These are phyloP conservation scores for Lepus americanus DNA, from an alignment of 2,113 vertebrate genomes.

Conservation along the genomic window DNA sequence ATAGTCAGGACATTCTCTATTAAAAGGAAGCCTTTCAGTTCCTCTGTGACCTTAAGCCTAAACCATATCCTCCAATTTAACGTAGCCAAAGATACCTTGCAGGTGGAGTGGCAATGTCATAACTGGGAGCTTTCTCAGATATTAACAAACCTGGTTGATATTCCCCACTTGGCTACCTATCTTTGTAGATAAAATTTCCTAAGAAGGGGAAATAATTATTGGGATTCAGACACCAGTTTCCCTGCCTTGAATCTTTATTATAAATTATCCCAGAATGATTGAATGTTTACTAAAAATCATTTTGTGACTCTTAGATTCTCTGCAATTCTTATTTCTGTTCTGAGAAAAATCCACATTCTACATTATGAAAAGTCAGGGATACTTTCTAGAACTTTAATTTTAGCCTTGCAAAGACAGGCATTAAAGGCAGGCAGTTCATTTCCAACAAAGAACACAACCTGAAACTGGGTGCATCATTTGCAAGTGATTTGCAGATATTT, in stretches of 20 bases:
- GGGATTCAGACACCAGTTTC: constrained; percentile 14
- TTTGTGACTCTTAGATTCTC: background rate
- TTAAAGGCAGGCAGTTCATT: background rate
- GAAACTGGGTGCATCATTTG: background rate
- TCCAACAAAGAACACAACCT: background rate
- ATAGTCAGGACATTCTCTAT: background rate
- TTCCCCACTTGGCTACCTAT: constrained; percentile 32
- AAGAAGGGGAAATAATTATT: background rate
- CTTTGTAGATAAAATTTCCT: constrained; percentile 52
- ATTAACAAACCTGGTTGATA: constrained; percentile 31
- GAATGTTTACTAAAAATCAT: constrained; percentile 38
- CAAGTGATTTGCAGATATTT: background rate
- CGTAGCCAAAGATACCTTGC: constrained; percentile 32
- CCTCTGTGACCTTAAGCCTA: background rate
- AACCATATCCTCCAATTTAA: constrained; percentile 1
- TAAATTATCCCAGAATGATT: constrained; percentile 22
- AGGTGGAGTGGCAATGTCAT: background rate
- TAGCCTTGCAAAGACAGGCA: background rate
- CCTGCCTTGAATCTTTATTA: constrained; percentile 36
- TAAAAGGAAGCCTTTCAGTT: background rate
- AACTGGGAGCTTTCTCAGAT: background rate
- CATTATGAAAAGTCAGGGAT: background rate
- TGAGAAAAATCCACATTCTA: constrained; percentile 32
- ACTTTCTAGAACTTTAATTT: constrained; percentile 17
- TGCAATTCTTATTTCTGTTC: background rate